Evolutionary conservation across 2,113 vertebrate species (phyloP).

Genomic region (Pristiophorus japonicus): DNA sequence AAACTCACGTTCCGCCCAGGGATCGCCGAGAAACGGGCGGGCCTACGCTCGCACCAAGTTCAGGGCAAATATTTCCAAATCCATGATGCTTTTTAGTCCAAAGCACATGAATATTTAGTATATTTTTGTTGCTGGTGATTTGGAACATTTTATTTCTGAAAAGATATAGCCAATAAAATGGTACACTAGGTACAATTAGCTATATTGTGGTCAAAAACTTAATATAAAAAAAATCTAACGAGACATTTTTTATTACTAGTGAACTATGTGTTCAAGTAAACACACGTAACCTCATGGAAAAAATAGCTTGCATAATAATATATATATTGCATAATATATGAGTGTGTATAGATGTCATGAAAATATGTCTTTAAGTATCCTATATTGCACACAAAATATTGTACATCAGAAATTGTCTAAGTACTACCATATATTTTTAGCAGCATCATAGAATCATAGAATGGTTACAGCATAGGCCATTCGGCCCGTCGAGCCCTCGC

Average conservation of each 20-base stretch:
- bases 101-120: background rate
- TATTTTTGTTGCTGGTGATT: background rate
- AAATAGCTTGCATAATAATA: background rate
- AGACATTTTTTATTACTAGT: background rate
- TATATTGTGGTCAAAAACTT: background rate
- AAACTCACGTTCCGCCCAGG: too few relatives aligned
- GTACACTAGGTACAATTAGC: background rate
- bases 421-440: background rate
- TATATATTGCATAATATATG: background rate
- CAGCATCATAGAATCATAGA: background rate
- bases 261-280: background rate
- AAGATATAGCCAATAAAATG: background rate
- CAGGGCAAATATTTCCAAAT: too few relatives aligned
- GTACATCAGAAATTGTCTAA: background rate
- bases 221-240: too few relatives aligned
- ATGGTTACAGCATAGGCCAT: too few relatives aligned
- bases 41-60: too few relatives aligned
- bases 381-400: background rate
- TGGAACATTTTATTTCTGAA: background rate
- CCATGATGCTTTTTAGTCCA: background rate
- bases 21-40: too few relatives aligned
- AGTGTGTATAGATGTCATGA: background rate
- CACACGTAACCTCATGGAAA: background rate
- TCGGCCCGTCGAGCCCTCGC: too few relatives aligned
- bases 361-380: background rate